These are phyloP conservation scores for Gibbula magus DNA, from an alignment of 2,888 invertebrate genomes.

Conservation along the genomic window DNA sequence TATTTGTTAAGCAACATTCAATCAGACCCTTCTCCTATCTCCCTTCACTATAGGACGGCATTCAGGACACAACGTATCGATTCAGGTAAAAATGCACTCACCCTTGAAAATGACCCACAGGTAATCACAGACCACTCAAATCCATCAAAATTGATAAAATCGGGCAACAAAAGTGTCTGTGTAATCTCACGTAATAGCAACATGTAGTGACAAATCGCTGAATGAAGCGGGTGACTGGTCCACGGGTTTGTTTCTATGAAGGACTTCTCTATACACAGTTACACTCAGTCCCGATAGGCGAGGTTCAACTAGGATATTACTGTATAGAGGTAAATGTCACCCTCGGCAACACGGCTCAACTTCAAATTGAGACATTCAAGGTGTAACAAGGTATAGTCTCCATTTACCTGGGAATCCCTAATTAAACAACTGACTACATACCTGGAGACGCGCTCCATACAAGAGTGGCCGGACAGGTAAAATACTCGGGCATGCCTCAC, in stretches of 20 bases:
- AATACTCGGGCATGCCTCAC: neutral
- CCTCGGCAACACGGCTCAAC: neutral
- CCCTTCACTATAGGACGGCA: neutral
- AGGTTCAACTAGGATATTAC: too few species aligned
- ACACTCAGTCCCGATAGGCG: too few species aligned
- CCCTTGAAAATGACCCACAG: too few species aligned
- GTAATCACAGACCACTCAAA: too few species aligned
- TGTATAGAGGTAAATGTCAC: neutral
- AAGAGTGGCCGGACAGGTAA: neutral
- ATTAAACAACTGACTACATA: neutral
- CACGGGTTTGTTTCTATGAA: too few species aligned
- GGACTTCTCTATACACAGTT: too few species aligned
- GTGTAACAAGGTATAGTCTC: neutral
- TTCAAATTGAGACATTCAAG: neutral
- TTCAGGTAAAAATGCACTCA: slow-evolving; percentile 4
- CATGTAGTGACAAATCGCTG: too few species aligned
- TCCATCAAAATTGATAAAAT: too few species aligned
- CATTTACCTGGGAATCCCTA: neutral
- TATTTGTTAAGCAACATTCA: neutral
- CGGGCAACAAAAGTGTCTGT: too few species aligned
- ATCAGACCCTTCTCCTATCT: neutral
- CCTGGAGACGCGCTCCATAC: slow-evolving; percentile 9
- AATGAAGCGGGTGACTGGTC: too few species aligned
- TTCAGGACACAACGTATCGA: neutral
- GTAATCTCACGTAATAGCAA: too few species aligned